phyloP scores from a whole-genome alignment of 2,113 vertebrate species.

The Lamprotornis superbus region DNA sequence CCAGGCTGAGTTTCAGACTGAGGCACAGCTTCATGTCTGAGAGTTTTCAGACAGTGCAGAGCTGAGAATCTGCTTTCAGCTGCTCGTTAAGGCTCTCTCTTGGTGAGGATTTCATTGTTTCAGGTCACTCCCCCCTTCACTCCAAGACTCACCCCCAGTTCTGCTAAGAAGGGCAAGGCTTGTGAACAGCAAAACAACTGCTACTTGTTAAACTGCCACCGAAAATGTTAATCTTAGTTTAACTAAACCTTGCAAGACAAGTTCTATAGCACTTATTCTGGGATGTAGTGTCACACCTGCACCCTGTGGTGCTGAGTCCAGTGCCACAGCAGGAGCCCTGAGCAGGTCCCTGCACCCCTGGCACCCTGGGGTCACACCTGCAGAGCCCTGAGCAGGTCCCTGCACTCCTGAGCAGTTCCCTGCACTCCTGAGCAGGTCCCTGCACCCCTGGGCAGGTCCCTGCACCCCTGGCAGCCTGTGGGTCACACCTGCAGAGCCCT shows the following conservation, averaged over 20 bases:
- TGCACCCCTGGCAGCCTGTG: no score
- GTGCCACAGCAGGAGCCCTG: accelerated
- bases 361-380: no score
- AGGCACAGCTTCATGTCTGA: neutral
- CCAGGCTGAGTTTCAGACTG: neutral
- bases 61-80: neutral
- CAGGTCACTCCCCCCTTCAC: neutral
- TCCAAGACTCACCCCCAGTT: neutral
- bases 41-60: accelerated
- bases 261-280: no score
- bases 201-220: neutral
- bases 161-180: neutral
- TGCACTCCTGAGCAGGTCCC: no score
- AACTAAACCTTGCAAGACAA: accelerated
- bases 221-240: accelerated
- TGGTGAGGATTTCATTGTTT: neutral
- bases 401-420: no score
- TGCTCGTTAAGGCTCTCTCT: neutral
- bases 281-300: accelerated
- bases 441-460: no score
- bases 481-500: no score
- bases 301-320: accelerated
- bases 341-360: neutral
- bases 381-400: no score
- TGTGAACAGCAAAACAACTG: neutral